phyloP scores from a whole-genome alignment of 2,797 vertebrate genomes.

The Triplophysa bombifrons region DNA sequence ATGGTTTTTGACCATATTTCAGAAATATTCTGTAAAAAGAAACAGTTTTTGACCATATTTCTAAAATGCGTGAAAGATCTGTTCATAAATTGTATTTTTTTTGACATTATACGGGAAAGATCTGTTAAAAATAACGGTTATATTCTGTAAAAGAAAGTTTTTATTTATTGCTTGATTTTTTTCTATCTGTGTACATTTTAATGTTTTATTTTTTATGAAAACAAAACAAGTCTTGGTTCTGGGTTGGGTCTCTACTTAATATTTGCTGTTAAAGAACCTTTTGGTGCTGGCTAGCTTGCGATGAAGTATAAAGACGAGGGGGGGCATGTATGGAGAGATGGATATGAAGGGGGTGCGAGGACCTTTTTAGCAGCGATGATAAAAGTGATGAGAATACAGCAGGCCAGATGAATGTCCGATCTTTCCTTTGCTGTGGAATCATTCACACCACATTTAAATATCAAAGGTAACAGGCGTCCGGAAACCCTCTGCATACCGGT shows the following conservation, averaged over 20 bases:
- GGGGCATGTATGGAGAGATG: not conserved
- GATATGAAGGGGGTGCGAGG: constrained; percentile 2
- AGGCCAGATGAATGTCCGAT: constrained; percentile 56
- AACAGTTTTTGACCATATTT: too few relatives aligned
- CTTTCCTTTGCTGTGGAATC: constrained; percentile 59
- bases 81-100: too few relatives aligned
- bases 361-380: constrained; percentile 45
- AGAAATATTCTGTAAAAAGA: too few relatives aligned
- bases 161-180: too few relatives aligned
- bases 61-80: too few relatives aligned
- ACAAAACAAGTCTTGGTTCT: not conserved
- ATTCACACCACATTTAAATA: constrained; percentile 72
- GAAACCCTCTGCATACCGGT: constrained; percentile 61
- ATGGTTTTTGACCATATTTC: too few relatives aligned
- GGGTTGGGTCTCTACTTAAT: not conserved
- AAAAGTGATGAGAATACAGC: constrained; percentile 57
- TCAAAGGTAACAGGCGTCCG: constrained; percentile 69
- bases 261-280: not conserved
- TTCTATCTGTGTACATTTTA: not conserved
- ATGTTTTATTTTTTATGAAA: not conserved
- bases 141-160: too few relatives aligned
- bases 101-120: too few relatives aligned
- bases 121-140: too few relatives aligned
- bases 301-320: constrained; percentile 19
- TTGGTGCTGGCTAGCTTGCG: constrained; percentile 5